phyloP scores from a whole-genome alignment of 64 coral and sea anemone genomes.

The Montipora efflorescens region DNA sequence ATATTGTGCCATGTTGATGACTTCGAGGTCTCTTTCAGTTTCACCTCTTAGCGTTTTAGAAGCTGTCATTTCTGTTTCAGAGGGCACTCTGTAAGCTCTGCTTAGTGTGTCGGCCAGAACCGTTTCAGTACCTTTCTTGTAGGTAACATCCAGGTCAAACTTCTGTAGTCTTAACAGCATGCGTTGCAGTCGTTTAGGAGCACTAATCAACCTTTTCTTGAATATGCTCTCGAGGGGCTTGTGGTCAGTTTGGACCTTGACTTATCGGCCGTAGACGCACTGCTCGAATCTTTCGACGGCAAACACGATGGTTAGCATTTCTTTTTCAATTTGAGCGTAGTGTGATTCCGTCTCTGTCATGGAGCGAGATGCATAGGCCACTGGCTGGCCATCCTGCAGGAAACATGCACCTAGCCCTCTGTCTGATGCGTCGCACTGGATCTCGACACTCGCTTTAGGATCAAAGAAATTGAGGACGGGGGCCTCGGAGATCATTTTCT shows the following conservation, averaged over 20 bases:
- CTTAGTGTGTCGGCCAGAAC: slow-evolving; percentile 12
- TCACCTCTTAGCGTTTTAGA: slow-evolving; percentile 17
- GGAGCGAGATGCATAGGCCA: slow-evolving; percentile 42
- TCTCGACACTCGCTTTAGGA: not conserved
- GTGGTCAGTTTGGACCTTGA: slow-evolving; percentile 60
- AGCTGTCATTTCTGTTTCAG: not conserved
- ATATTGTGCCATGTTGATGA: slow-evolving; percentile 43
- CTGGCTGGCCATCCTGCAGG: slow-evolving; percentile 58
- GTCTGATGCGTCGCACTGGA: slow-evolving; percentile 66
- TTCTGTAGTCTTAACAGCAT: slow-evolving; percentile 70
- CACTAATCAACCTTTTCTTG: slow-evolving; percentile 55
- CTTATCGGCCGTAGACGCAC: not conserved
- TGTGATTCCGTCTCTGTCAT: slow-evolving; percentile 33
- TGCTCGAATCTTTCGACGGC: slow-evolving; percentile 47
- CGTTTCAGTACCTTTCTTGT: slow-evolving; percentile 43
- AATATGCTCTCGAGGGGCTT: slow-evolving; percentile 72
- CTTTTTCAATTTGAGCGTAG: slow-evolving; percentile 76
- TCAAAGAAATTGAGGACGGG: not conserved
- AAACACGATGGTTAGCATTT: slow-evolving; percentile 48
- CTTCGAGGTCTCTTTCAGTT: slow-evolving; percentile 12
- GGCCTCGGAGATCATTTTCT: slow-evolving; percentile 4
- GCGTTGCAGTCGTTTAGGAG: slow-evolving; percentile 53
- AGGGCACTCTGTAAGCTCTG: not conserved
- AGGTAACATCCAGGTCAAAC: slow-evolving; percentile 38
- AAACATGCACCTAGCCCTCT: slow-evolving; percentile 32